A percentile compares a stretch with the other conserved stretches of the same genome.
Evolutionary conservation across 2,113 vertebrate species (phyloP).

Genomic region (Haemorhous mexicanus): DNA sequence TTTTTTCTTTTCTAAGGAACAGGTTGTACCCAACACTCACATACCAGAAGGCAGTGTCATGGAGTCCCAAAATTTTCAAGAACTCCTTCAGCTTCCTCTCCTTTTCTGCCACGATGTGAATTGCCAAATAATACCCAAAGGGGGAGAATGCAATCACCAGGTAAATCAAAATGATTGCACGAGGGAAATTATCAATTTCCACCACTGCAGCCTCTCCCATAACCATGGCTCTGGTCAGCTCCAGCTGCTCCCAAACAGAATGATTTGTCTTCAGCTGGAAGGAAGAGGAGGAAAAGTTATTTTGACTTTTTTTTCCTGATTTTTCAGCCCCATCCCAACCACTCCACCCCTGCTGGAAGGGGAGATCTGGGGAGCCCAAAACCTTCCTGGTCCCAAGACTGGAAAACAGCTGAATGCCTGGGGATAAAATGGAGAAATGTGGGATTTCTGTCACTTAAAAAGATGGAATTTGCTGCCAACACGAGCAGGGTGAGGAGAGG

Average conservation of each 20-base stretch:
- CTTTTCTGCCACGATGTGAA: conserved; percentile 96
- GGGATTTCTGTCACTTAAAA: background rate
- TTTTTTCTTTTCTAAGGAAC: background rate
- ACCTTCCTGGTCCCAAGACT: fast-evolving
- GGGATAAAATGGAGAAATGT: background rate
- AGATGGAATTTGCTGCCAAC: background rate
- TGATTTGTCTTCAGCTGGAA: conserved; percentile 89
- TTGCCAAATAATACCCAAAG: conserved; percentile 93
- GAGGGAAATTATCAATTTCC: conserved; percentile 90
- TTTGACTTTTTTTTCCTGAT: background rate
- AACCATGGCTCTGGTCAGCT: conserved; percentile 77
- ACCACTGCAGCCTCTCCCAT: conserved; percentile 90
- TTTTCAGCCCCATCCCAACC: background rate
- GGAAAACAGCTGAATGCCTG: background rate
- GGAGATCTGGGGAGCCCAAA: background rate
- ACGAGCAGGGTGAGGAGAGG: fast-evolving
- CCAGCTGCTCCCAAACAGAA: conserved; percentile 82
- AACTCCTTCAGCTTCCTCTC: conserved; percentile 93
- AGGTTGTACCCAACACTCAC: background rate
- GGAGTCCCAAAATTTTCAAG: conserved; percentile 94
- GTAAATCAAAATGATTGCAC: conserved; percentile 94
- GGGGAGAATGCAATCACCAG: conserved; percentile 94
- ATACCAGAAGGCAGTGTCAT: conserved; percentile 94
- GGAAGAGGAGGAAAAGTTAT: background rate
- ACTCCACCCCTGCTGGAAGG: fast-evolving